Base-by-base conservation (phyloP, 2,888 invertebrate species). In the Trichogramma dendrolimi region DNA sequence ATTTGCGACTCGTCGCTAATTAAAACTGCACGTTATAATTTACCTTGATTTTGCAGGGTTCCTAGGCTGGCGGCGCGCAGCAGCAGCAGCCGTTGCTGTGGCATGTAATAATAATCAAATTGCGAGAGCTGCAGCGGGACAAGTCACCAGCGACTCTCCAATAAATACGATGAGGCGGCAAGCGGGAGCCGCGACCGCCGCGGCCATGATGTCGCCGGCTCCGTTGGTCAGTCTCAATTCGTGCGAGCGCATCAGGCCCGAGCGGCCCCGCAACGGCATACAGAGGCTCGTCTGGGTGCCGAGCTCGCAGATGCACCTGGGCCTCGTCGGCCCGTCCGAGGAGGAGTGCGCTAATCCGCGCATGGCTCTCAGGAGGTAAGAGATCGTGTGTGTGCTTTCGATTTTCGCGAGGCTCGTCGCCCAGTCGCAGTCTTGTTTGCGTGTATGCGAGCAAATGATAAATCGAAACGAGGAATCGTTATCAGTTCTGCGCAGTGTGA, bases 241-340 rank as follows among this genome's bases (percentile, higher is more conserved):
- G 58, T 76, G 76, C 68, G 77, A 77, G 65, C 73, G 76, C 61
- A 77, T 77, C 61, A 71, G 76, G 58, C 77, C 77, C 51, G 77
- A 77, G 63, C 70, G 77, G 62, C 71, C 73, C 8, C 72, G 77
- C 63, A 77, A 77, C 67, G 71, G 76, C 8, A 76, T 77, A 55
- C 76, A 77, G 58, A 71, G 74, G 41, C 72, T 77, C 44, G 72
- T 76, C 11, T 77, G 77, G 77, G 70, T 71, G 61, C 73, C 74
- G 1, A 72, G 75, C 4, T 64, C 74, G 4, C 75, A 75, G 59
- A 72, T 73, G 65, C 73, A 71, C 55, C 67, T 71, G 27, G 71
- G 72, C 11, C 71, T 72, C 49, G 63, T 71, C 39, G 71, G 71
- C 10, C 49, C 68, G 38, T 53, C 66, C 5, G 74, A 73, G 53